Percentiles rank a stretch among this genome's conserved stretches.
phyloP scores from a whole-genome alignment of 2,888 invertebrate species.

The Pristionchus mayeri region DNA sequence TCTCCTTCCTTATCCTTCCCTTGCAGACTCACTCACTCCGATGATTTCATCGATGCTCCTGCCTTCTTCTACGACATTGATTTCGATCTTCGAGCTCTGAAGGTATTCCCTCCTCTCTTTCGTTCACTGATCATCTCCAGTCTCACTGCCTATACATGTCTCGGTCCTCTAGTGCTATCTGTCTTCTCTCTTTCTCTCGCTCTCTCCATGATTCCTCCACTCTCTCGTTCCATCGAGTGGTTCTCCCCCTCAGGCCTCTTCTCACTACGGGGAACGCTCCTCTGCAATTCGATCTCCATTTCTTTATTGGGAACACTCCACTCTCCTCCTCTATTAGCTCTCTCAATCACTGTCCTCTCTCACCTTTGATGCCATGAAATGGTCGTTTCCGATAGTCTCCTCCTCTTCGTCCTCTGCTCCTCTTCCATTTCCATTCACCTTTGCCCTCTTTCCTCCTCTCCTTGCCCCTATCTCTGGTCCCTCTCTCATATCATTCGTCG shows the following conservation, averaged over 20 bases:
- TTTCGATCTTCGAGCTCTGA: constrained; percentile 66
- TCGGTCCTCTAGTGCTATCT: background rate
- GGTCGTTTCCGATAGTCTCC: background rate
- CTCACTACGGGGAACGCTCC: constrained; percentile 22
- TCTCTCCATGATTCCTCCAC: background rate
- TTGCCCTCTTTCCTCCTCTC: constrained; percentile 5
- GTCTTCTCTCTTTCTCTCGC: background rate
- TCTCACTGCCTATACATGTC: background rate
- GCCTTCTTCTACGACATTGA: constrained; percentile 72
- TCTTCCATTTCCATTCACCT: background rate
- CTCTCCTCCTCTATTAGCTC: constrained; percentile 11
- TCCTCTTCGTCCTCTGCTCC: constrained; percentile 41
- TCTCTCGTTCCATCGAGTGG: constrained; percentile 8
- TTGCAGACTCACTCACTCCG: background rate
- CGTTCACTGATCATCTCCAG: background rate
- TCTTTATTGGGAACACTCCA: constrained; percentile 18
- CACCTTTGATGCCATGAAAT: background rate
- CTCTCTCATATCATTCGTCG: constrained; percentile 33
- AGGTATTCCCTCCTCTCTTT: constrained; percentile 50
- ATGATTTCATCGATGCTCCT: constrained; percentile 65
- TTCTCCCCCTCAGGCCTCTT: constrained; percentile 22
- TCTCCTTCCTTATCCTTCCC: background rate
- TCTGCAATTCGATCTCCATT: constrained; percentile 37
- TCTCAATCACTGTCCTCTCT: constrained; percentile 7
- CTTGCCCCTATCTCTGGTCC: background rate